Conservation (phyloP, 2,888 invertebrate species). For the Smittia aterrima region DNA sequence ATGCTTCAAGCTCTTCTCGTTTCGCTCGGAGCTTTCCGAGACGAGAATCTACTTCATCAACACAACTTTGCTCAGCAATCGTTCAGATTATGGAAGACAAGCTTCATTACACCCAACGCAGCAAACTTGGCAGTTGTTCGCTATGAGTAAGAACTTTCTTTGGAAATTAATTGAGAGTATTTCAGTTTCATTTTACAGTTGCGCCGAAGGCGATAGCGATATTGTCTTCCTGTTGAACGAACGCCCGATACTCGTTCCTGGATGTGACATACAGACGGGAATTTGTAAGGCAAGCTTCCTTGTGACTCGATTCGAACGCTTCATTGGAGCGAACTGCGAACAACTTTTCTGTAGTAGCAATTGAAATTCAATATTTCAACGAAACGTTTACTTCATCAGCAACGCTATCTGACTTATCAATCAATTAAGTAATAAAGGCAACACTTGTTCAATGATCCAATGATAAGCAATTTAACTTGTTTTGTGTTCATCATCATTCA, state of each 20-base stretch:
- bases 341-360: background rate
- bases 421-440: too few species aligned
- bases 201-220: conserved; percentile 12
- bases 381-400: too few species aligned
- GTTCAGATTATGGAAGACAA: conserved; percentile 62
- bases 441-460: too few species aligned
- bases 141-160: conserved; percentile 51
- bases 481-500: too few species aligned
- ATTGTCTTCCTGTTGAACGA: conserved; percentile 4
- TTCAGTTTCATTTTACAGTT: background rate
- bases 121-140: conserved; percentile 67
- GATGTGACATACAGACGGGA: conserved; percentile 3
- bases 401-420: too few species aligned
- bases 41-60: conserved; percentile 59
- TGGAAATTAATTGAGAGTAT: conserved; percentile 58
- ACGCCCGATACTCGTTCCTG: background rate
- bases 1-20: conserved; percentile 59
- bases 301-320: background rate
- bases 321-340: background rate
- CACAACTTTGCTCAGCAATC: conserved; percentile 60
- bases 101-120: conserved; percentile 63
- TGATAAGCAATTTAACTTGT: too few species aligned
- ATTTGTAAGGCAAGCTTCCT: conserved; percentile 13
- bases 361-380: background rate
- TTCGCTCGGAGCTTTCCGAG: conserved; percentile 60